These are phyloP conservation scores for Heliconius charithonia DNA, from an alignment of 2,888 invertebrate species.

Conservation along the genomic window DNA sequence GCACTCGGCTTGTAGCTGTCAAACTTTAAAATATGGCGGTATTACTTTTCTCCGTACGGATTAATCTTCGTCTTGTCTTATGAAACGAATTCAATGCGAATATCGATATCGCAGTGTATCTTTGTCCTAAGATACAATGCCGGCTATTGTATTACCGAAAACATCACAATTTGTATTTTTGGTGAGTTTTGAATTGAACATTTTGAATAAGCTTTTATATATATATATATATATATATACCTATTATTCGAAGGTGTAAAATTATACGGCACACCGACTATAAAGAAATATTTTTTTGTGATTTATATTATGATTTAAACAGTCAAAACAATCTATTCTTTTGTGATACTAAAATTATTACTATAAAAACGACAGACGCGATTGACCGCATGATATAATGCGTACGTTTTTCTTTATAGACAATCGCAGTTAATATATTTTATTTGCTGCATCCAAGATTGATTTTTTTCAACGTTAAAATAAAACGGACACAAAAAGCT, in stretches of 20 bases:
- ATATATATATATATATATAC: too few species aligned
- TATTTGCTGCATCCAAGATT: conserved; percentile 37
- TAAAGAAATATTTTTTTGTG: conserved; percentile 61
- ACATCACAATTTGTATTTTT: conserved; percentile 45
- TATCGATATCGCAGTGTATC: conserved; percentile 59
- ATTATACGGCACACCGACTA: conserved; percentile 64
- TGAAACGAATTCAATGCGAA: conserved; percentile 67
- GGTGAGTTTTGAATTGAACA: conserved; percentile 53
- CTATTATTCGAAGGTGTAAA: conserved; percentile 73
- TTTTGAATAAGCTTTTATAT: conserved; percentile 63
- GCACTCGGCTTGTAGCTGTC: conserved; percentile 82
- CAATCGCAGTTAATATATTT: conserved; percentile 23
- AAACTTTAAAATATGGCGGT: conserved; percentile 81
- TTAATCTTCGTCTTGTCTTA: conserved; percentile 78
- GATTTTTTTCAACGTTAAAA: conserved; percentile 13
- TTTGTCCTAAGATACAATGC: conserved; percentile 44
- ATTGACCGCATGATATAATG: conserved; percentile 36
- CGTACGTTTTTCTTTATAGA: conserved; percentile 17
- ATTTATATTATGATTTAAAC: conserved; percentile 77
- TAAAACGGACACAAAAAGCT: conserved; percentile 31
- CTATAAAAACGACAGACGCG: conserved; percentile 70
- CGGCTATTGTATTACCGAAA: conserved; percentile 45
- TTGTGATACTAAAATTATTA: conserved; percentile 64
- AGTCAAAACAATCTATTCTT: conserved; percentile 76
- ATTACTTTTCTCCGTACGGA: conserved; percentile 66